Evolutionary conservation across 1,140 invertebrate genomes (phyloP).

Genomic region (Grapholita molesta): DNA sequence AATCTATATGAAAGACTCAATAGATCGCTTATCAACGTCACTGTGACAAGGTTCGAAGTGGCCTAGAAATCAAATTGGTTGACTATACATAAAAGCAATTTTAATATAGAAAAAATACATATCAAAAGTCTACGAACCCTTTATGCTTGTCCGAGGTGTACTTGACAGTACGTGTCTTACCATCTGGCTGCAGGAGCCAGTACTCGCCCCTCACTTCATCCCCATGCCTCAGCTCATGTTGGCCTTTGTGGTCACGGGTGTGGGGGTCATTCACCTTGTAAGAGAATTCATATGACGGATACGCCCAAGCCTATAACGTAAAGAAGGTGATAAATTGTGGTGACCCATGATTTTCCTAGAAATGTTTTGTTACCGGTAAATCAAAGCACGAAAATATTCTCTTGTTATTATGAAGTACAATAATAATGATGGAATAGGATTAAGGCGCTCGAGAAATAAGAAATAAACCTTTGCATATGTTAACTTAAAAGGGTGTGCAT

Average conservation of each 20-base stretch:
- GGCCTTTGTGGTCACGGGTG: slow-evolving; percentile 65
- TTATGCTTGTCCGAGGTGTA: slow-evolving; percentile 67
- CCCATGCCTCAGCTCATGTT: slow-evolving; percentile 78
- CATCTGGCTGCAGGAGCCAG: slow-evolving; percentile 75
- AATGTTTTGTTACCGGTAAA: not conserved
- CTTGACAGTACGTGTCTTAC: slow-evolving; percentile 70
- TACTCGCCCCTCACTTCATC: slow-evolving; percentile 79
- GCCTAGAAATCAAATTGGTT: too few relatives aligned
- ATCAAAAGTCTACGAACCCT: slow-evolving; percentile 36
- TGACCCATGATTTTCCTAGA: not conserved
- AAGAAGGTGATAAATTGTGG: not conserved
- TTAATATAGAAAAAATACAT: too few relatives aligned
- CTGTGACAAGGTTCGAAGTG: too few relatives aligned
- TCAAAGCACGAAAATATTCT: too few relatives aligned
- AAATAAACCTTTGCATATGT: too few relatives aligned
- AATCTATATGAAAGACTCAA: too few relatives aligned
- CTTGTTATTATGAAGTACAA: too few relatives aligned
- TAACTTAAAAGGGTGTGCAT: too few relatives aligned
- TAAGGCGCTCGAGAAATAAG: too few relatives aligned
- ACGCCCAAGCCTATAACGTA: slow-evolving; percentile 46
- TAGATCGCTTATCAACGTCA: too few relatives aligned
- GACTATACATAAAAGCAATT: too few relatives aligned
- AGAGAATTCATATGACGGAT: slow-evolving; percentile 78
- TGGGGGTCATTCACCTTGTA: slow-evolving; percentile 79
- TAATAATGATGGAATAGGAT: too few relatives aligned